These are phyloP conservation scores for Australoheros facetus DNA, from an alignment of 2,797 vertebrate species.

Conservation along the genomic window DNA sequence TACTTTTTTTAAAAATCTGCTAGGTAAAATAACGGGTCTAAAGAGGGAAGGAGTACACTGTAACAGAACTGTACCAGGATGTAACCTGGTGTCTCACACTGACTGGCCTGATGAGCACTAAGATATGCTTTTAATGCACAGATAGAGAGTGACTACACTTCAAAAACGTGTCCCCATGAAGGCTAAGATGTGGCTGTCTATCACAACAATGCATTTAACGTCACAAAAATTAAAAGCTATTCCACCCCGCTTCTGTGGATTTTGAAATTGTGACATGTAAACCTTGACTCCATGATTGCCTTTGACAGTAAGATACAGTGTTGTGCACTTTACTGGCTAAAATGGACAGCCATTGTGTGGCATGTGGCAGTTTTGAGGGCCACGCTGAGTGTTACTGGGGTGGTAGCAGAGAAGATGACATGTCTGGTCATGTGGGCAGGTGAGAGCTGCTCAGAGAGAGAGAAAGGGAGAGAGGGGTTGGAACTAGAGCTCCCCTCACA, in stretches of 20 bases:
- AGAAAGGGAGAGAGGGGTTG: constrained; percentile 41
- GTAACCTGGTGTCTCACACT: background rate
- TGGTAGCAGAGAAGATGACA: constrained; percentile 60
- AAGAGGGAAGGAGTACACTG: constrained; percentile 39
- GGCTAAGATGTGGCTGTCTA: background rate
- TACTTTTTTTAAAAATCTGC: constrained; percentile 57
- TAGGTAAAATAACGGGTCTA: constrained; percentile 5
- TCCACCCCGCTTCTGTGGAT: background rate
- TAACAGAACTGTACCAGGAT: constrained; percentile 7
- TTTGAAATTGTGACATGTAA: background rate
- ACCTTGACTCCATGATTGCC: background rate
- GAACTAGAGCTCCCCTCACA: constrained; percentile 66
- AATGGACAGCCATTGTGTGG: constrained; percentile 8
- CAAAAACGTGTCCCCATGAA: background rate
- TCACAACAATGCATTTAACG: background rate
- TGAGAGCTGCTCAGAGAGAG: constrained; percentile 57
- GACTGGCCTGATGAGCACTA: background rate
- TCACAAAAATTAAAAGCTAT: background rate
- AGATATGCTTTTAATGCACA: background rate
- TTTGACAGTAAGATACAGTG: background rate
- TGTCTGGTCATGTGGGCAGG: constrained; percentile 83
- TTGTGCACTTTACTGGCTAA: background rate
- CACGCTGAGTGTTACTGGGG: constrained; percentile 30
- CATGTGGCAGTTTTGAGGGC: constrained; percentile 12
- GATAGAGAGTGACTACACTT: background rate